Evolutionary conservation across 2,888 invertebrate species (phyloP), one percentile per base, ranked within the genome.

Genomic region (Heliconius erato): DNA sequence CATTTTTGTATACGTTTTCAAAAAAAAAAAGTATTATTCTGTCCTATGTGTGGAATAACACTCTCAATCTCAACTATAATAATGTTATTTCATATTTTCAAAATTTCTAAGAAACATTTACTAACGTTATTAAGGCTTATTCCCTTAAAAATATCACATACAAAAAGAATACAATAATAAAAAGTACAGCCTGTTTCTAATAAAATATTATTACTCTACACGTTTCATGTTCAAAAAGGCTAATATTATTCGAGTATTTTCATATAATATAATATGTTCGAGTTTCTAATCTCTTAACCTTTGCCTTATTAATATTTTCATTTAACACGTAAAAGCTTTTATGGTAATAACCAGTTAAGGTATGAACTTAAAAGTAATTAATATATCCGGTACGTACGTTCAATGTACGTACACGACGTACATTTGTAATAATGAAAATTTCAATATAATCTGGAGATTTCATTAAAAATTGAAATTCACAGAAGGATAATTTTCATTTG

Each of bases 261-360:
- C 69, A 69, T 12, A 40, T 5, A 65, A 32, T 32, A 63, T 11
- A 63, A 65, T 40, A 69, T 69, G 40, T 23, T 26, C n/a, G 40
- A 71, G 40, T 5, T 44, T 71, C 71, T 71, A 40, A 71, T 44
- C 40, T 71, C n/a, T 71, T 71, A 71, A 69, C 32, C 35, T 35
- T 35, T 69, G 40, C 12, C 14, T 74, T 74, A 28, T 59, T 74
- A 74, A 74, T 74, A 59, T 74, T 74, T 23, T 32, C 74, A 74
- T 59, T 32, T 54, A 74, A 74, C 59, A 59, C 59, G 59, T 63
- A 74, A 74, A 74, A 32, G 74, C 74, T 63, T 74, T 74, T 59
- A 74, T 59, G 7, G 35, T 74, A 74, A 74, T 59, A 74, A 35
- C 59, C 32, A 72, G 6, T 72, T 72, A 59, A 74, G 35, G 35